Base-by-base conservation (phyloP, 1,140 invertebrate species). In the Venturia canescens region DNA sequence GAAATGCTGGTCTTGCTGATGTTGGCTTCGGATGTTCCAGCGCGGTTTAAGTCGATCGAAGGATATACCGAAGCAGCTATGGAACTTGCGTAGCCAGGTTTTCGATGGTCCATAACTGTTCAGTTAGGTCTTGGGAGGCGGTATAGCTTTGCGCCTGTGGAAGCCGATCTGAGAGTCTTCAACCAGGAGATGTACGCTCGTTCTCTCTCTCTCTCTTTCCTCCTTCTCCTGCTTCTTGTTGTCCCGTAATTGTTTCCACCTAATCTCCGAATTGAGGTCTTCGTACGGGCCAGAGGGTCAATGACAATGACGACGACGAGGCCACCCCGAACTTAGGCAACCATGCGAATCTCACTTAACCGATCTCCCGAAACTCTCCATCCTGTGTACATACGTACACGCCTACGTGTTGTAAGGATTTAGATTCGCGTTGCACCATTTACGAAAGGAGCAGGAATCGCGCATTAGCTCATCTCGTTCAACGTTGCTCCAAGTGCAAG, bases 1-100 rank as follows among this genome's bases (percentile, higher is more conserved):
- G 48, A 57, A 74, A 9, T 74, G 71, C 48, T 57, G 71, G 71
- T 74, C 48, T 74, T 57, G 71, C 71, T 74, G 44, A 74, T 74
- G 44, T 48, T 57, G 44, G 23, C 71, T 23, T 29, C 57, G 44
- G 21, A 71, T 26, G 69, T 23, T 71, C 31, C 29, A 18, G 3
- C 27, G 16, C 50, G 50, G 50, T 57, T 76, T 63, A 21, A 60
- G 71, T 71, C 23, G 2, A 69, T 44, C 11, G 38, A 34, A 23
- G 70, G 16, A 48, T 48, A 21, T 34, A 29, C 67, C 16, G 5
- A 18, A 53, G 16, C 16, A 53, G 50, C 16, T 57, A 63, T 63
- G 60, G 13, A 63, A 27, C n/a, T 63, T 63, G 60, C 26, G 18
- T 53, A 53, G 50, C 60, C 23, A 63, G 60, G 60, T 27, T 63